Percentiles rank a stretch among this genome's conserved stretches.
Conservation (phyloP, 2,888 invertebrate genomes). For the Lymantria monacha region DNA sequence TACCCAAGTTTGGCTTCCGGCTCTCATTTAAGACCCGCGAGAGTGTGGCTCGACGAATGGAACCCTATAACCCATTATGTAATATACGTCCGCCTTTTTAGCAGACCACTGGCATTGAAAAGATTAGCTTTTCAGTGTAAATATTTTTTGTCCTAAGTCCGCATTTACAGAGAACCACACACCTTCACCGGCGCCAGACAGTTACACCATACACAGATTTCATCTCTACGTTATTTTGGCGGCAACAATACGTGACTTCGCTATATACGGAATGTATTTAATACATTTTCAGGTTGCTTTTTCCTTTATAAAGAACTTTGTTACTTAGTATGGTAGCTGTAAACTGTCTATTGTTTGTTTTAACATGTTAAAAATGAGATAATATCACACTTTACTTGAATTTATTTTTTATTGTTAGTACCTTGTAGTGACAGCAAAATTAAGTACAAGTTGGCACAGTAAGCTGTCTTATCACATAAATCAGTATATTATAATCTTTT, state of each 20-base stretch:
- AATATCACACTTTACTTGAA: slow-evolving; percentile 5
- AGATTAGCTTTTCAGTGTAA: too few species aligned
- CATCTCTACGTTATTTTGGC: slow-evolving; percentile 70
- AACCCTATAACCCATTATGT: too few species aligned
- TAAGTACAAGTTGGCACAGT: too few species aligned
- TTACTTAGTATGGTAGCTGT: slow-evolving; percentile 45
- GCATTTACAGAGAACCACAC: slow-evolving; percentile 5
- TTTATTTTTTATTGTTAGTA: not conserved
- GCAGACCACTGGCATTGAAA: too few species aligned
- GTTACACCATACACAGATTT: slow-evolving; percentile 67
- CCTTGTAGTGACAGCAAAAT: too few species aligned
- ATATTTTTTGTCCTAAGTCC: not conserved
- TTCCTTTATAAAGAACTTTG: slow-evolving; percentile 52
- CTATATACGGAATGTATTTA: slow-evolving; percentile 56
- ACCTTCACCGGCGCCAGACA: slow-evolving; percentile 62
- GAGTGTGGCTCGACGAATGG: too few species aligned
- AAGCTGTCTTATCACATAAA: too few species aligned
- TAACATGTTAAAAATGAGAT: slow-evolving; percentile 22
- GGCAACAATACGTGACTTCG: slow-evolving; percentile 68
- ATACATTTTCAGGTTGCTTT: slow-evolving; percentile 38
- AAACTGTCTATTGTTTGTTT: slow-evolving; percentile 57
- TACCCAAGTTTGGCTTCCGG: too few species aligned
- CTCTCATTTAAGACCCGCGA: too few species aligned
- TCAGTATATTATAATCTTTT: too few species aligned
- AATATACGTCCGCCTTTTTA: too few species aligned